Conservation (phyloP, 2,113 vertebrate species). For the Lipotes vexillifer region DNA sequence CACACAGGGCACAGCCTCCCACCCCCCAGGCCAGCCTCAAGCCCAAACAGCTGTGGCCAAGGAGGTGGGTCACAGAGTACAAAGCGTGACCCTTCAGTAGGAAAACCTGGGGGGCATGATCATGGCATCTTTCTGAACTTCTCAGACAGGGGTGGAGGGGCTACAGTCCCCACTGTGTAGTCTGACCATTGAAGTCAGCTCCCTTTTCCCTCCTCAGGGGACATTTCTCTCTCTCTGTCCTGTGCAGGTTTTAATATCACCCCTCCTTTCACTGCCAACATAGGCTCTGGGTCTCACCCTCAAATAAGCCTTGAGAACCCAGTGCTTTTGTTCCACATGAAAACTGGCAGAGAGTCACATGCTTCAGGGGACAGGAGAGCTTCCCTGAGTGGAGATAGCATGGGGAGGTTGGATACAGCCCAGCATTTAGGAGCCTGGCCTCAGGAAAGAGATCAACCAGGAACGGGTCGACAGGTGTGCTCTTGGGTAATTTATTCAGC, state of each 20-base stretch:
- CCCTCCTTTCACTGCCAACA: background rate
- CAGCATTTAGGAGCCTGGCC: background rate
- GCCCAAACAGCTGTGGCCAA: background rate
- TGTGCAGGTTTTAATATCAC: background rate
- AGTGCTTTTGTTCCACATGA: background rate
- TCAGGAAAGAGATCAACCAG: background rate
- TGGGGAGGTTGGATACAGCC: too few species aligned
- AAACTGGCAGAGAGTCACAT: background rate
- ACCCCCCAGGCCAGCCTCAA: background rate
- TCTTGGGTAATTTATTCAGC: background rate
- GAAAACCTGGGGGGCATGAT: background rate
- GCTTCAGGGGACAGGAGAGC: too few species aligned
- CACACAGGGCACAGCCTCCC: background rate
- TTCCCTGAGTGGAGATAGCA: rapidly evolving
- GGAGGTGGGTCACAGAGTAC: background rate
- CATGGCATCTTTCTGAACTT: background rate
- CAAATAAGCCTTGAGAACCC: background rate
- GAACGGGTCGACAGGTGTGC: too few species aligned
- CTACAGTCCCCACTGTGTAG: rapidly evolving
- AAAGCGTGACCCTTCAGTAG: background rate
- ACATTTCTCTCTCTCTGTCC: background rate
- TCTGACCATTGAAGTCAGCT: background rate
- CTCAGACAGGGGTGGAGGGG: background rate
- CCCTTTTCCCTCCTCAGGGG: background rate
- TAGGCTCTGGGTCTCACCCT: background rate